Percentiles rank a stretch among this genome's conserved stretches.
These are phyloP conservation scores for Sinocyclocheilus anophthalmus DNA, from an alignment of 2,113 vertebrate genomes.

Conservation along the genomic window DNA sequence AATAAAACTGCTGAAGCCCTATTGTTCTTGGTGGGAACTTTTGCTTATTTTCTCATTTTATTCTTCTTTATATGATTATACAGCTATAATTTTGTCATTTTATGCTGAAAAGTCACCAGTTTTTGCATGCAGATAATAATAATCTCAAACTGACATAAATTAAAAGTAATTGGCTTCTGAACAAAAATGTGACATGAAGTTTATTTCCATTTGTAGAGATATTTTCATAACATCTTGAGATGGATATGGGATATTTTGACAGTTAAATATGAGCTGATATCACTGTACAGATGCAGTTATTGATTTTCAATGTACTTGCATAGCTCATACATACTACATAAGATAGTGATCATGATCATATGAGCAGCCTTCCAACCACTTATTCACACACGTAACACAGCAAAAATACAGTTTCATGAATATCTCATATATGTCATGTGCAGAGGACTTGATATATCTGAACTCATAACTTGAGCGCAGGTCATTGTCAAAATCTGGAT, in stretches of 20 bases:
- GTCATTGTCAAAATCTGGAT: slow-evolving; percentile 24
- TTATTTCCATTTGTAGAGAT: background rate
- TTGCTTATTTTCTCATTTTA: background rate
- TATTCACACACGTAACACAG: background rate
- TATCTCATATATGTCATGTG: background rate
- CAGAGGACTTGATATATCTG: slow-evolving; percentile 11
- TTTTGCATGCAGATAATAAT: background rate
- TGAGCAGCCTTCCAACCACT: background rate
- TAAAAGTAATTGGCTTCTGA: background rate
- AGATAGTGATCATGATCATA: background rate
- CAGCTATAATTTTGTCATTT: background rate
- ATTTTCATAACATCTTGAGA: background rate
- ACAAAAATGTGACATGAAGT: background rate
- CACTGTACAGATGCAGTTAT: background rate
- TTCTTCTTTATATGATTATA: background rate
- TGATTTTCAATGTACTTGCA: background rate
- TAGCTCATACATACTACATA: background rate
- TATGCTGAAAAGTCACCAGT: background rate
- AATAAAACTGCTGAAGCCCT: background rate
- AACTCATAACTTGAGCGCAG: background rate
- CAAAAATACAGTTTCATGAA: background rate
- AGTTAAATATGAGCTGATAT: background rate
- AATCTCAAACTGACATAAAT: background rate
- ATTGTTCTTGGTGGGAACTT: background rate
- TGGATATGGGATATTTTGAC: background rate